Evolutionary conservation across 2,888 invertebrate genomes (phyloP), one percentile per base, ranked within the genome.

Genomic region (Stenodera caucasica): DNA sequence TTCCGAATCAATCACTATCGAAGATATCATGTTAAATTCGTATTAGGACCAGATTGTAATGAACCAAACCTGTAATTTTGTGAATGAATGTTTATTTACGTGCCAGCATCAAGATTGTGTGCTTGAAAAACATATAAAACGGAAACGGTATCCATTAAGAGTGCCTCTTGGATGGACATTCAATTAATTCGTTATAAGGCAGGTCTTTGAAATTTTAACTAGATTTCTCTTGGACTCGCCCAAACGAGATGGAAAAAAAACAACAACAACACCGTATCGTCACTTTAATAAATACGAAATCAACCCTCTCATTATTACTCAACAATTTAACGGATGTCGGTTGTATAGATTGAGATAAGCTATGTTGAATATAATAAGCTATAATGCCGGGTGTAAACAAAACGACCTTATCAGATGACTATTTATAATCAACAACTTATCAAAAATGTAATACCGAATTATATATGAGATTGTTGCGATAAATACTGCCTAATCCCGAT

Each of bases 301-400:
- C 18, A 45, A 45, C 45, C 45, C 45, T 58, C 70, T 71, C 68
- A 67, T 69, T 68, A 70, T 73, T 73, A 72, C 69, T 68, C 70
- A 74, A 73, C 73, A 70, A 74, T 74, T 73, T 73, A 74, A 74
- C 75, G 73, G 72, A 72, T 72, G 73, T 72, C 72, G 73, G 70
- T 70, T 68, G 66, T 67, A 65, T 64, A 70, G 73, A 76, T 76
- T 69, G 68, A 72, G 75, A 75, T 75, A 74, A 74, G 63, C 58
- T 33, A 57, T 45, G 64, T 45, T 52, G 70, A 65, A 68, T 70
- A 69, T 74, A 71, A 75, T 70, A 72, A 67, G 64, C 64, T 64
- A 68, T 70, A 67, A 67, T 64, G 52, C 65, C 32, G 54, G 60
- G 62, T 67, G 67, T 67, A 67, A 67, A 67, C 67, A 65, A 54